Base-by-base conservation (phyloP, 2,888 invertebrate genomes). In the Callimorpha dominula region DNA sequence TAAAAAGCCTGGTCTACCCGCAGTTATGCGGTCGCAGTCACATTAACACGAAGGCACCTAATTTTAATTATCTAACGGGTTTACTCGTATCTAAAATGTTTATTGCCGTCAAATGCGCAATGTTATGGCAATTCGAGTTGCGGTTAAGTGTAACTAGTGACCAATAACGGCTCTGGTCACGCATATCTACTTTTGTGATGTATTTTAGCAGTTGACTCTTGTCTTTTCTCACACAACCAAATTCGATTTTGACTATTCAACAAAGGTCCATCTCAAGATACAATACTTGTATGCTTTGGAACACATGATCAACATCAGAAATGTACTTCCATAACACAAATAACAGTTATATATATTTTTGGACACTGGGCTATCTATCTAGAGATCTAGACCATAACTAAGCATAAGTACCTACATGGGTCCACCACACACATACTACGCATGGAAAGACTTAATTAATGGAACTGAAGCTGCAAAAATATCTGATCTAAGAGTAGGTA, bases 91-190 rank as follows among this genome's bases (percentile, higher is more conserved):
- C 60, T 68, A 31, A 69, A 65, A 69, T 60, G 65, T 57, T 73
- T 54, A 72, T 65, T 65, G 69, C 60, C 69, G 65, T 42, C n/a
- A 68, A 72, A 72, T 60, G 64, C 60, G 52, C 42, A 31, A 71
- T 72, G 50, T 68, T 68, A 65, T 68, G 68, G 68, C 40, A 42
- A 70, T 69, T 31, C 50, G 31, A 42, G 31, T 31, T 31, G 31
- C 31, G 31, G 52, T 65, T 57, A 49, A 46, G n/a, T 42, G 64
- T 72, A 31, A 20, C 52, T 52, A 52, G 66, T 66, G 57, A 14
- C 46, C 57, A 57, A 54, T 31, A 46, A 65, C 49, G 43, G 14
- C 49, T 54, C 14, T 14, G 7, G 11, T 50, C 49, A 15, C 15
- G 46, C 60, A 57, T 20, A 6, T 54, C 9, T 54, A 9, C n/a